Conservation (phyloP, 1,140 invertebrate genomes). For the Lordiphosa collinella region DNA sequence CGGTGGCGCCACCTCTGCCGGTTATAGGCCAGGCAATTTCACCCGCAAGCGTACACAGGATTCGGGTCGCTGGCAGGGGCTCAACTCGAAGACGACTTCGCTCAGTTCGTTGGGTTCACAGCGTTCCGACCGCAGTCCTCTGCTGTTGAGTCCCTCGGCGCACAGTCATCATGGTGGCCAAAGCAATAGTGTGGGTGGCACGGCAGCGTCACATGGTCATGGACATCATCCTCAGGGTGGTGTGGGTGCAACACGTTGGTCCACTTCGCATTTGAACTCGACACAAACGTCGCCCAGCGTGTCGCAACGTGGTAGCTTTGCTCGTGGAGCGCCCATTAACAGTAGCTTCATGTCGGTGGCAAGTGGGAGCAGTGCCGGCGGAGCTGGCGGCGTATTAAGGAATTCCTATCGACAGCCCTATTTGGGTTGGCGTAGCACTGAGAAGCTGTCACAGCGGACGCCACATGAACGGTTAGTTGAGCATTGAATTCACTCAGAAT, state of each 20-base stretch:
- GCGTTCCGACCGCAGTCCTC: conserved; percentile 75
- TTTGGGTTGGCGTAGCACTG: conserved; percentile 93
- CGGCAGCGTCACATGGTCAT: conserved; percentile 7
- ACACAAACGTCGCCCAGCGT: conserved; percentile 83
- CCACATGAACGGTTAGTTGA: conserved; percentile 87
- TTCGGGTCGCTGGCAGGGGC: conserved; percentile 85
- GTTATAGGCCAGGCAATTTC: conserved; percentile 73
- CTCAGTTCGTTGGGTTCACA: conserved; percentile 84
- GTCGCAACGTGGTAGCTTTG: conserved; percentile 78
- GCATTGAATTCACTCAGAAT: too few relatives aligned
- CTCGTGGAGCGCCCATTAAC: conserved; percentile 72
- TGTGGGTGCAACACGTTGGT: conserved; percentile 86
- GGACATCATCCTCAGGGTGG: conserved; percentile 49
- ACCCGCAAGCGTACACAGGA: conserved; percentile 85
- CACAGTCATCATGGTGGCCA: conserved; percentile 79
- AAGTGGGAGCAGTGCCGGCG: conserved; percentile 47
- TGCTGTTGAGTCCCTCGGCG: conserved; percentile 76
- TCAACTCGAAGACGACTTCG: conserved; percentile 89
- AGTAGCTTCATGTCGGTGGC: conserved; percentile 78
- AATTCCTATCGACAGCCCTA: conserved; percentile 88
- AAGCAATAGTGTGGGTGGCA: conserved; percentile 20
- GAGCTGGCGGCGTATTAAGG: conserved; percentile 41
- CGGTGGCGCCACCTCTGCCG: conserved; percentile 16
- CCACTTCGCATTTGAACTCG: conserved; percentile 90
- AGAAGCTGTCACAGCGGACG: conserved; percentile 86